Conservation (phyloP, 2,797 vertebrate species). For the Anableps anableps region DNA sequence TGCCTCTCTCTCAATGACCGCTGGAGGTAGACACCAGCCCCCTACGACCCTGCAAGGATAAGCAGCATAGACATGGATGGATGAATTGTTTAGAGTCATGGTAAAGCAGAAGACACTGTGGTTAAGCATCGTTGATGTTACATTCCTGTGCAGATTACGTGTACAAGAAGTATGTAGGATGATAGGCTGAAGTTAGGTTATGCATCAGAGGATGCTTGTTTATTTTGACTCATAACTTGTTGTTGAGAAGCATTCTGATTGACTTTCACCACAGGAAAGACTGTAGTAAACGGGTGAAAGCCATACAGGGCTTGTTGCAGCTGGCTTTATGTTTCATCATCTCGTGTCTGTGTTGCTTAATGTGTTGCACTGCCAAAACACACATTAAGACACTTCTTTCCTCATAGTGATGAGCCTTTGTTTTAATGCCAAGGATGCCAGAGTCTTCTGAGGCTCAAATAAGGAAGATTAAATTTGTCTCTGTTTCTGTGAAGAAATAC, state of each 20-base stretch:
- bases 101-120: constrained; percentile 2
- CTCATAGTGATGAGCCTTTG: constrained; percentile 46
- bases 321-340: constrained; percentile 51
- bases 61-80: too few relatives aligned
- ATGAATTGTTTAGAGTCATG: not conserved
- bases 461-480: constrained; percentile 18
- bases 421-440: constrained; percentile 34
- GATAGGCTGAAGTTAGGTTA: not conserved
- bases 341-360: constrained; percentile 53
- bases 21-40: too few relatives aligned
- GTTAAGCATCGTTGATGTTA: not conserved
- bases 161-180: not conserved
- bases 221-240: not conserved
- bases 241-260: constrained; percentile 6
- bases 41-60: too few relatives aligned
- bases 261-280: not conserved
- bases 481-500: constrained; percentile 11
- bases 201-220: not conserved
- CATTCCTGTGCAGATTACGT: constrained; percentile 7
- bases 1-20: too few relatives aligned
- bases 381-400: constrained; percentile 64
- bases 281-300: constrained; percentile 9
- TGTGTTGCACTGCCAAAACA: constrained; percentile 59
- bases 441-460: constrained; percentile 19
- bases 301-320: constrained; percentile 16